Conservation (phyloP, 2,797 vertebrate genomes). For the Petrocephalus sullivani region DNA sequence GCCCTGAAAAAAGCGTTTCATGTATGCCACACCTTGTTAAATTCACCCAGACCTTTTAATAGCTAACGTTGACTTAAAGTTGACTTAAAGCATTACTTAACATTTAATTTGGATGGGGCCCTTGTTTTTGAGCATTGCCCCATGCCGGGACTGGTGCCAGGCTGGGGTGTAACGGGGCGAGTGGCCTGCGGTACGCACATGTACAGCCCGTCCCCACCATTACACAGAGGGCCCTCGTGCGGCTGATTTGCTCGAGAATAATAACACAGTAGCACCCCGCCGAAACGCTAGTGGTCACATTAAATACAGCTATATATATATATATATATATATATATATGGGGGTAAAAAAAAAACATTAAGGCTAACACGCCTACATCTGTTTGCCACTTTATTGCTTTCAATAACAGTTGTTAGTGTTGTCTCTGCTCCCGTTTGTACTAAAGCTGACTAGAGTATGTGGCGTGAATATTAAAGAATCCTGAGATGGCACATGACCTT, state of each 20-base stretch:
- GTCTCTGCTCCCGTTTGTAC: background rate
- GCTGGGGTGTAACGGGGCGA: background rate
- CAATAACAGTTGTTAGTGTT: conserved; percentile 18
- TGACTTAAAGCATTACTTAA: conserved; percentile 42
- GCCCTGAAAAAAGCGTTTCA: conserved; percentile 37
- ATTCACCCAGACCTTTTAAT: conserved; percentile 51
- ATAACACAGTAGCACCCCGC: conserved; percentile 29
- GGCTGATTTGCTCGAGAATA: conserved; percentile 31
- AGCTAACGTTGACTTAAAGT: conserved; percentile 38
- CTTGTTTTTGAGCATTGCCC: conserved; percentile 44
- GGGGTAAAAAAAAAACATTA: conserved; percentile 6
- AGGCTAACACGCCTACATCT: conserved; percentile 19
- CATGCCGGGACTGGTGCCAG: conserved; percentile 40
- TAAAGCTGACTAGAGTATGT: background rate
- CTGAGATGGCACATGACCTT: background rate
- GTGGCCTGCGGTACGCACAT: conserved; percentile 4
- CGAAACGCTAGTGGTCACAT: conserved; percentile 29
- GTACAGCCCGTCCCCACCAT: conserved; percentile 35
- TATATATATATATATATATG: background rate
- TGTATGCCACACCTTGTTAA: conserved; percentile 55
- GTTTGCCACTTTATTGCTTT: conserved; percentile 18
- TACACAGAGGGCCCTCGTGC: conserved; percentile 32
- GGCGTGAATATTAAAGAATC: background rate
- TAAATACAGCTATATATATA: conserved; percentile 22
- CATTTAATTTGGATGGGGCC: conserved; percentile 52